A percentile compares a stretch with the other conserved stretches of the same genome.
Conservation (phyloP, 2,797 vertebrate species). For the Dipus sagitta region DNA sequence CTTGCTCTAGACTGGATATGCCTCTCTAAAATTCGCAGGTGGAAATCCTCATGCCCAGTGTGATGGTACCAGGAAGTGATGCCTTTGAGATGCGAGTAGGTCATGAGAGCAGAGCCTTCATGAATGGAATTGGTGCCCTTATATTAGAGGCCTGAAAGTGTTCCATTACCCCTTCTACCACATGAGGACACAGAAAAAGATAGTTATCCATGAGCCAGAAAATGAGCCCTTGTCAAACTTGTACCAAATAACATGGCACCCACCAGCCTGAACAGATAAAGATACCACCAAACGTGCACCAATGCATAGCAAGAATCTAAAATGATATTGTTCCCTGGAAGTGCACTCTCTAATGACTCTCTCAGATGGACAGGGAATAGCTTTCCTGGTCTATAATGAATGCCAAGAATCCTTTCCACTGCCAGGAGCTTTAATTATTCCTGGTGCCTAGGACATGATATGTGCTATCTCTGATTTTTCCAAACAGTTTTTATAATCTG, state of each 20-base stretch:
- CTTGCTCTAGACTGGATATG: not conserved
- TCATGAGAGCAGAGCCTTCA: not conserved
- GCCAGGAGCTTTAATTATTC: not conserved
- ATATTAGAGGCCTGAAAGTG: not conserved
- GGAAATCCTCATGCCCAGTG: not conserved
- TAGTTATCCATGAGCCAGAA: not conserved
- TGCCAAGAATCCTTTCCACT: conserved; percentile 21
- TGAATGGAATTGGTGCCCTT: not conserved
- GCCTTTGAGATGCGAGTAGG: not conserved
- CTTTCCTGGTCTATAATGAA: not conserved
- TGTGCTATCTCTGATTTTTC: not conserved
- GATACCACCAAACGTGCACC: not conserved
- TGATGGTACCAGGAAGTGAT: not conserved
- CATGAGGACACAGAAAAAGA: not conserved
- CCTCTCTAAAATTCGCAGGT: not conserved
- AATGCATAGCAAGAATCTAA: not conserved
- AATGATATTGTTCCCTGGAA: not conserved
- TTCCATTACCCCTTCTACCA: not conserved
- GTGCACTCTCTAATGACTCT: not conserved
- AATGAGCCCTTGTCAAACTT: not conserved
- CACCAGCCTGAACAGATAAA: not conserved
- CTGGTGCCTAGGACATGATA: not conserved
- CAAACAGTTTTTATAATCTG: not conserved
- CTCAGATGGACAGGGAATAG: not conserved
- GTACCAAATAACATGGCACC: not conserved